These are phyloP conservation scores for Trinectes maculatus DNA, from an alignment of 2,113 vertebrate species.

Conservation along the genomic window DNA sequence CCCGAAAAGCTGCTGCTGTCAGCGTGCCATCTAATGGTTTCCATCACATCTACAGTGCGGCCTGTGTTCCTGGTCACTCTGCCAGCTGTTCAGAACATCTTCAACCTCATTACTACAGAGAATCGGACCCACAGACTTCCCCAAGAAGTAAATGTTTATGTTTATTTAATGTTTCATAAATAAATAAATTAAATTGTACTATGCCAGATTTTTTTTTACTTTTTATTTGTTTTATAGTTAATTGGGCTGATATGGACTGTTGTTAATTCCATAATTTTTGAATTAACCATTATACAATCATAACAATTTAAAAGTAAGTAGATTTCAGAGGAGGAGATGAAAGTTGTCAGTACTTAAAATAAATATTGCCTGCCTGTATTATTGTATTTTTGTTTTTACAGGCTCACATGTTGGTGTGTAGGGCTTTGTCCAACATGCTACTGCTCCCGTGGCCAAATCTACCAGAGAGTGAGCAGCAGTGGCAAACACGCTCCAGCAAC, in stretches of 20 bases:
- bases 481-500: conserved; percentile 92
- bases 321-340: background rate
- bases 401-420: conserved; percentile 94
- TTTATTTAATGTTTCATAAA: background rate
- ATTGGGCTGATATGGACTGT: too few species aligned
- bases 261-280: too few species aligned
- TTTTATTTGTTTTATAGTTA: too few species aligned
- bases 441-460: conserved; percentile 95
- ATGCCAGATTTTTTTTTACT: too few species aligned
- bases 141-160: conserved; percentile 85
- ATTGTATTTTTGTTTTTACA: conserved; percentile 51
- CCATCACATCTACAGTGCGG: conserved; percentile 93
- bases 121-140: conserved; percentile 87
- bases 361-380: background rate
- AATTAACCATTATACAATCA: too few species aligned
- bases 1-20: conserved; percentile 95
- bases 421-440: conserved; percentile 93
- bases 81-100: conserved; percentile 93
- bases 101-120: conserved; percentile 93
- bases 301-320: too few species aligned
- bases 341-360: background rate
- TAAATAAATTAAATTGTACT: too few species aligned
- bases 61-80: conserved; percentile 93
- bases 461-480: conserved; percentile 94
- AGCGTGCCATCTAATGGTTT: conserved; percentile 93